These are phyloP conservation scores for Drosophila melanosoma DNA, from an alignment of 2,888 invertebrate species.

Conservation along the genomic window DNA sequence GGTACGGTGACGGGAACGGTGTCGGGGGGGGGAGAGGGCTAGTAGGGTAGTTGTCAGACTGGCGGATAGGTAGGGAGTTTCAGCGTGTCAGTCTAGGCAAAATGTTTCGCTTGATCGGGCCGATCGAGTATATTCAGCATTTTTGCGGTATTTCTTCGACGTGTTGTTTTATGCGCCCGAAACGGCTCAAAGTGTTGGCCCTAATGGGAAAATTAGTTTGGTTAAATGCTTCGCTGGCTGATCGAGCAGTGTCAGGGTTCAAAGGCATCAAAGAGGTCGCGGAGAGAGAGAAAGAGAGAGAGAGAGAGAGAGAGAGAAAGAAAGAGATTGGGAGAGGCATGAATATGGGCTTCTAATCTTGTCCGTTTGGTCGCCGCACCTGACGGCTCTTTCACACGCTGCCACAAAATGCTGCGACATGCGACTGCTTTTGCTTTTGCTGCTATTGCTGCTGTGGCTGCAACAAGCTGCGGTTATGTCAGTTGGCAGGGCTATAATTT, in stretches of 20 bases:
- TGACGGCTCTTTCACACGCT: constrained; percentile 73
- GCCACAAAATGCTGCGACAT: constrained; percentile 30
- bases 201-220: constrained; percentile 78
- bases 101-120: constrained; percentile 58
- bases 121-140: constrained; percentile 35
- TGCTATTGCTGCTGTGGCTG: constrained; percentile 14
- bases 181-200: constrained; percentile 67
- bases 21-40: neutral
- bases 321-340: constrained; percentile 2
- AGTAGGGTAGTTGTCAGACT: constrained; percentile 13
- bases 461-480: constrained; percentile 66
- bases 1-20: too few relatives aligned
- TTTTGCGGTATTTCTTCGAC: constrained; percentile 50
- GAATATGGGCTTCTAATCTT: constrained; percentile 24
- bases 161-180: constrained; percentile 55
- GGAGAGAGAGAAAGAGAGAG: constrained; percentile 7
- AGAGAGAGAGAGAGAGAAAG: constrained; percentile 2
- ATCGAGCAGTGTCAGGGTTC: constrained; percentile 44
- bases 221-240: constrained; percentile 69
- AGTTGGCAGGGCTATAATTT: constrained; percentile 74
- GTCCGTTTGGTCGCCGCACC: constrained; percentile 55
- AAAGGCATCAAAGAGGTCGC: constrained; percentile 3
- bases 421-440: constrained; percentile 17
- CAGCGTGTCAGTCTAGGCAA: constrained; percentile 41
- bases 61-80: neutral